Base-by-base conservation (phyloP, 2,797 vertebrate genomes). In the Austrolebias charrua region DNA sequence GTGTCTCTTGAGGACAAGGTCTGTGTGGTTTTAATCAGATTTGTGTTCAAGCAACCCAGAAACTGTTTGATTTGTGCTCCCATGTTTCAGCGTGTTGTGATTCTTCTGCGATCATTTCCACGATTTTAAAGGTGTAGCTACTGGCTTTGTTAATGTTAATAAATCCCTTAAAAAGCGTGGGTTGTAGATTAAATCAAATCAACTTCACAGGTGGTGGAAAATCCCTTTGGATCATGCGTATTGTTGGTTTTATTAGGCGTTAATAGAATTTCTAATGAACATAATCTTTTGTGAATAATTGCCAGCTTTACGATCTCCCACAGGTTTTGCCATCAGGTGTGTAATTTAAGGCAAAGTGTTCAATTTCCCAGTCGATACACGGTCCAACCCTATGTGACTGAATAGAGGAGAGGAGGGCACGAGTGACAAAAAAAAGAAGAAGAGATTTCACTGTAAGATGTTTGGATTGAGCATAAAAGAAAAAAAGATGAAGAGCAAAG, bases 171-270 rank as follows among this genome's bases (percentile, higher is more conserved):
- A 18, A 38, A 35, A 47, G 4, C 20, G 40, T 16, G 18, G 0
- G 20, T 47, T 65, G 31, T 35, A 20, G 0, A 11, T 52, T 2
- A 20, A 47, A 20, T 20, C 46, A 20, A 47, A 47, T 47, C 5
- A 47, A 47, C 45, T n/a, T 65, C 43, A n/a, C 60, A 19, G 58
- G 48, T 38, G 28, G 38, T 18, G 28, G 40, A 61, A 75, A 65
- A 49, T 33, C 2, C 38, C 35, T 31, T 5, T 33, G 15, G 63
- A 8, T 62, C 16, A 38, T 62, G 18, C 28, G n/a, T n/a, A n/a
- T 52, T 45, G 44, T 60, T 4, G 48, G 1, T 48, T 50, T 15
- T 3, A 55, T 49, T 58, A 46, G 29, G 33, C 18, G 38, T 51
- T 35, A 52, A 46, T 57, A 6, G 31, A n/a, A 54, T 67, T 57